Evolutionary conservation across 2,797 vertebrate genomes (phyloP).

Genomic region (Diceros bicornis): DNA sequence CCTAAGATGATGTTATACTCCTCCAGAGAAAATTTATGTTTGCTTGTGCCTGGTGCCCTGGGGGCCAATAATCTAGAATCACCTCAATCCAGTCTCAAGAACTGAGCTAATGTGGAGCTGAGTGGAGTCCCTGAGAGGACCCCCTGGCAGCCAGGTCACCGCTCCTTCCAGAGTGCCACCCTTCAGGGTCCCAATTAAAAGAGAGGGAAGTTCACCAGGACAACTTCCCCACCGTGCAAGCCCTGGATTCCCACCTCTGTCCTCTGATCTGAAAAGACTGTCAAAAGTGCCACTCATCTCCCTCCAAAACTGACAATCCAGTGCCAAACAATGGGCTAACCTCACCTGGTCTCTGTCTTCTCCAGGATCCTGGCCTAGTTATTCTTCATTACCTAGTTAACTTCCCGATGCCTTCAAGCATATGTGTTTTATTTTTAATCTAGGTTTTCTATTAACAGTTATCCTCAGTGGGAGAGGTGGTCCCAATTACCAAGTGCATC

Average conservation of each 20-base stretch:
- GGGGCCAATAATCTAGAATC: background rate
- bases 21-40: constrained; percentile 16
- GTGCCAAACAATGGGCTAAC: background rate
- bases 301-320: background rate
- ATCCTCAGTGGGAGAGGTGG: constrained; percentile 2
- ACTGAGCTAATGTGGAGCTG: background rate
- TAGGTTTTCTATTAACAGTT: constrained; percentile 61
- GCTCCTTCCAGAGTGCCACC: background rate
- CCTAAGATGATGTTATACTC: background rate
- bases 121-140: background rate
- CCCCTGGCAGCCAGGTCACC: background rate
- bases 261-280: background rate
- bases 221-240: background rate
- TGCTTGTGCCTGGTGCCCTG: background rate
- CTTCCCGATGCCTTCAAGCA: background rate
- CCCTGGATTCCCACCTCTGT: background rate
- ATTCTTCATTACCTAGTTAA: constrained; percentile 38
- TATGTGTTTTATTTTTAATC: constrained; percentile 13
- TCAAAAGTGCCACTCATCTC: too few species aligned
- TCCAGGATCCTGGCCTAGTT: constrained; percentile 15
- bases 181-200: background rate
- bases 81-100: background rate
- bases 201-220: background rate
- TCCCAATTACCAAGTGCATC: background rate
- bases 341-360: background rate